These are phyloP conservation scores for Nestor notabilis DNA, from an alignment of 2,113 vertebrate species.

Conservation along the genomic window DNA sequence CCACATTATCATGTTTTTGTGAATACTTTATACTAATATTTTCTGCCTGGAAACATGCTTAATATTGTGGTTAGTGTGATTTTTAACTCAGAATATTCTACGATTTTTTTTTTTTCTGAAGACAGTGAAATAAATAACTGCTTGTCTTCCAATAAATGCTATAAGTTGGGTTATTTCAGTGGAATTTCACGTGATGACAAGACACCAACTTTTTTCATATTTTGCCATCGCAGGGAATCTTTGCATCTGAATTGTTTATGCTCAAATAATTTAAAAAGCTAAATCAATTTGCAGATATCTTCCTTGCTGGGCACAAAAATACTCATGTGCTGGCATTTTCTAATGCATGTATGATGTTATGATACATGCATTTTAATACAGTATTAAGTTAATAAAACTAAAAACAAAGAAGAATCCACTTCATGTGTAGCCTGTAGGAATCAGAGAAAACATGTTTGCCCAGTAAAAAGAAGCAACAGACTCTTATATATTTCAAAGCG, in stretches of 20 bases:
- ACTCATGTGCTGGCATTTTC: not conserved
- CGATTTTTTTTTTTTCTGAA: constrained; percentile 4
- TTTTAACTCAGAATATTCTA: constrained; percentile 2
- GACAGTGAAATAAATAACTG: not conserved
- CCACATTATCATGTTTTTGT: not conserved
- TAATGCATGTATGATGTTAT: not conserved
- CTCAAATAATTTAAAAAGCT: not conserved
- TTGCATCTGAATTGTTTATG: not conserved
- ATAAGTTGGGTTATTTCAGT: not conserved
- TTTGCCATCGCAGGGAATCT: not conserved
- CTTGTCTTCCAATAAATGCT: not conserved
- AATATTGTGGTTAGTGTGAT: not conserved
- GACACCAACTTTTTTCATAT: not conserved
- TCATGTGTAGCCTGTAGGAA: not conserved
- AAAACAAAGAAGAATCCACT: not conserved
- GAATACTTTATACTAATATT: not conserved
- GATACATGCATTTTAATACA: not conserved
- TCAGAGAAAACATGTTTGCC: not conserved
- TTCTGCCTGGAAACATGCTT: constrained; percentile 16
- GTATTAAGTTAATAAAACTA: not conserved
- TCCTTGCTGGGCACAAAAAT: not conserved
- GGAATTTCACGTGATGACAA: constrained; percentile 13
- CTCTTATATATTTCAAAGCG: not conserved
- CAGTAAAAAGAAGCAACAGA: not conserved
- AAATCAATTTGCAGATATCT: not conserved